A percentile compares a stretch with the other conserved stretches of the same genome.
Conservation (phyloP, 2,888 invertebrate genomes). For the Drosophila pullipes region DNA sequence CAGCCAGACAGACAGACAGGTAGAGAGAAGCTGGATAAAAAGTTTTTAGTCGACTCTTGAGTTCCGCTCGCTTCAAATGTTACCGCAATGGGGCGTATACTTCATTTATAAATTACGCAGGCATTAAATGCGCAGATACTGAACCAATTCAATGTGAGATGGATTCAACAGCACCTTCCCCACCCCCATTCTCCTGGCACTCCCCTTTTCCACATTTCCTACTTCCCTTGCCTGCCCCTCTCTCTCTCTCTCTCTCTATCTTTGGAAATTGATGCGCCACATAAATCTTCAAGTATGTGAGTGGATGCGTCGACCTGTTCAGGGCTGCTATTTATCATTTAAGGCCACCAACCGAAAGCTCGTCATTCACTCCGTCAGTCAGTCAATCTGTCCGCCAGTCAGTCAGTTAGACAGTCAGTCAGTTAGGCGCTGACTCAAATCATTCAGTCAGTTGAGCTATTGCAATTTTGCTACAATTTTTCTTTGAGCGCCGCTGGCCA, state of each 20-base stretch:
- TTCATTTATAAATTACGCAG: constrained; percentile 82
- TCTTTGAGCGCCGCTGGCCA: constrained; percentile 71
- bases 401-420: constrained; percentile 45
- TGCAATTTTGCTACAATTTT: constrained; percentile 78
- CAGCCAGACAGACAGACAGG: constrained; percentile 6
- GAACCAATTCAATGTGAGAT: constrained; percentile 48
- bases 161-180: not conserved
- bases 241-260: constrained; percentile 8
- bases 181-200: not conserved
- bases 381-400: constrained; percentile 23
- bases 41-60: constrained; percentile 42
- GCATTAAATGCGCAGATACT: constrained; percentile 75
- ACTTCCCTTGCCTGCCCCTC: not conserved
- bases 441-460: constrained; percentile 70
- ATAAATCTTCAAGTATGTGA: constrained; percentile 76
- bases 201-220: not conserved
- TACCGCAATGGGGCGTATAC: constrained; percentile 63
- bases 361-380: constrained; percentile 34
- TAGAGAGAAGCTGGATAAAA: constrained; percentile 27
- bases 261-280: constrained; percentile 69
- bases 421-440: constrained; percentile 55
- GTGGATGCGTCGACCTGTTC: constrained; percentile 58
- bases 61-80: constrained; percentile 25
- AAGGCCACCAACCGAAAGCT: constrained; percentile 42
- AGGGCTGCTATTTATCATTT: constrained; percentile 64